Evolutionary conservation across 1,140 invertebrate species (phyloP), one percentile per base, ranked within the genome.

Genomic region (Drosophila baimaii): DNA sequence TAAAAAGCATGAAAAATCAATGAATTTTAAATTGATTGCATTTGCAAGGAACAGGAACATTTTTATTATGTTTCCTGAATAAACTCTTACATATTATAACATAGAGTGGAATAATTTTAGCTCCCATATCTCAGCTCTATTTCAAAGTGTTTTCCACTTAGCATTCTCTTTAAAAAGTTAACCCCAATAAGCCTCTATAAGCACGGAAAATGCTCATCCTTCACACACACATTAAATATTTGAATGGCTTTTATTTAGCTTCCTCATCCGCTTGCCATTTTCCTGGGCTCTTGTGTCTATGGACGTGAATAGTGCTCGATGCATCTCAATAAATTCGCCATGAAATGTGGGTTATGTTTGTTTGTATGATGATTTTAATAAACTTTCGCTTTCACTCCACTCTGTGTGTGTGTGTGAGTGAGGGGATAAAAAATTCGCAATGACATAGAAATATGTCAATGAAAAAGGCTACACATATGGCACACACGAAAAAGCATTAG

Each of bases 341-440:
- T 52, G 62, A 57, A 76, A 77, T 77, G 73, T 77, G 62, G 56
- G 57, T 68, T 79, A 66, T 79, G 49, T 68, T 79, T 74, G 43
- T 43, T 56, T 47, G 21, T 55, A 61, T 73, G 43, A 51, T 73
- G 61, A 59, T 68, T 54, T 74, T 74, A 64, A 75, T 64, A 59
- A 74, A 74, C 62, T 74, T 72, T 71, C 41, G 46, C 49, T 19
- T 47, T 49, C 56, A 8, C 44, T 27, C 13, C 33, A 39, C n/a
- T n/a, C n/a, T n/a, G n/a, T 39, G 43, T 57, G 56, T 8, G 13
- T 31, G 7, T 46, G 29, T 58, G 49, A 19, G 47, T 62, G 19
- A 29, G 56, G 5, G 47, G 49, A 46, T 37, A 59, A 75, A 76
- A 61, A 68, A 76, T 33, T 49, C 5, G 35, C 52, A 44, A 44